phyloP scores from a whole-genome alignment of 2,888 invertebrate genomes.

The Nipponacmea schrenckii region DNA sequence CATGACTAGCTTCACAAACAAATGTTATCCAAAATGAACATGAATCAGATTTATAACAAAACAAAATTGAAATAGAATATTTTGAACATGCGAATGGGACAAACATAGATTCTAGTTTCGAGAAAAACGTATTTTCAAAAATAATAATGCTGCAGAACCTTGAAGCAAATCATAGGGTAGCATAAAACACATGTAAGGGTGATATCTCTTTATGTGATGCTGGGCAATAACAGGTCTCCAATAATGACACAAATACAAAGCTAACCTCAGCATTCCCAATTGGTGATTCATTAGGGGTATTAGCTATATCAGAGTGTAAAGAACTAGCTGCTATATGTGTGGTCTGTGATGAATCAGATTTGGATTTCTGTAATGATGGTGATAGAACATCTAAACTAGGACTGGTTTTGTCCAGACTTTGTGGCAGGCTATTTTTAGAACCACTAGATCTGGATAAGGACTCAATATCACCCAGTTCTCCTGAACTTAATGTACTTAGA shows the following conservation, averaged over 20 bases:
- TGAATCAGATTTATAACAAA: not conserved
- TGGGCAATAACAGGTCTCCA: too few relatives aligned
- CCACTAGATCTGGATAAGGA: constrained; percentile 39
- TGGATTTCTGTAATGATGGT: constrained; percentile 5
- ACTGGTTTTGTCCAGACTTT: constrained; percentile 15
- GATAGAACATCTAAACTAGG: constrained; percentile 14
- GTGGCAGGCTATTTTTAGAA: constrained; percentile 17
- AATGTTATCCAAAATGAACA: too few relatives aligned
- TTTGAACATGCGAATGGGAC: too few relatives aligned
- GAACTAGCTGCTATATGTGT: not conserved
- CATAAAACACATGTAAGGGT: not conserved
- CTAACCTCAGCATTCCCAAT: not conserved
- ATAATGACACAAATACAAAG: not conserved
- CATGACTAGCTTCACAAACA: too few relatives aligned
- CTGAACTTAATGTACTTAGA: constrained; percentile 51
- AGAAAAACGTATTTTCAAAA: too few relatives aligned
- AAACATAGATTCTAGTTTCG: too few relatives aligned
- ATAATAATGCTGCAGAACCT: too few relatives aligned
- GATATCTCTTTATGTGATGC: not conserved
- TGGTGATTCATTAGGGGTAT: not conserved
- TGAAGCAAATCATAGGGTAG: too few relatives aligned
- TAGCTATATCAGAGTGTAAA: not conserved
- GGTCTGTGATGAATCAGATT: not conserved
- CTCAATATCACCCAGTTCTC: constrained; percentile 55
- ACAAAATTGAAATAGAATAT: not conserved